Evolutionary conservation across 2,797 vertebrate genomes (phyloP).

Genomic region (Scyliorhinus canicula): DNA sequence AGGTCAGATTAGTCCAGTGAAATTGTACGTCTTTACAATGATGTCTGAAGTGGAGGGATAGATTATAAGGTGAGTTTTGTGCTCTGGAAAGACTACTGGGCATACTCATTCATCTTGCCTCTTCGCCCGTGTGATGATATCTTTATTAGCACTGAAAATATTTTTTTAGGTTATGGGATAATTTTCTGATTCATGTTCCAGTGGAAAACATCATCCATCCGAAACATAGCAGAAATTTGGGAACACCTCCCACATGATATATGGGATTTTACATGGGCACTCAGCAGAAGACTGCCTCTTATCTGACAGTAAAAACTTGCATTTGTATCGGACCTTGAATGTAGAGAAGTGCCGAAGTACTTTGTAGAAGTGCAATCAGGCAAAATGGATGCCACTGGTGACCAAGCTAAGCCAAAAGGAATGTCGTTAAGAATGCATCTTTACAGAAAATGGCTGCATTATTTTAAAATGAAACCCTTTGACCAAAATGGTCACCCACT

Average conservation of each 20-base stretch:
- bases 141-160: not conserved
- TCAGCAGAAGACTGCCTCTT: not conserved
- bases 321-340: not conserved
- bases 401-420: not conserved
- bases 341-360: not conserved
- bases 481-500: not conserved
- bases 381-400: not conserved
- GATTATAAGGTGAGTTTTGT: not conserved
- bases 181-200: not conserved
- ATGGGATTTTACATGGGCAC: not conserved
- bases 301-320: not conserved
- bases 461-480: not conserved
- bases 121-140: not conserved
- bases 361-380: not conserved
- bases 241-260: not conserved
- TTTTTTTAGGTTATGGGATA: not conserved
- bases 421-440: not conserved
- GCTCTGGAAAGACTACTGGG: not conserved
- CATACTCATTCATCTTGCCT: not conserved
- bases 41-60: not conserved
- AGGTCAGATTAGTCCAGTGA: not conserved
- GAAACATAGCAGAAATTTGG: not conserved
- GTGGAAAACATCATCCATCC: not conserved
- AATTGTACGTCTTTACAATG: not conserved
- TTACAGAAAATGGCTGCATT: not conserved